Conservation (phyloP, 2,888 invertebrate species). For the Leptopilina drosophilae region DNA sequence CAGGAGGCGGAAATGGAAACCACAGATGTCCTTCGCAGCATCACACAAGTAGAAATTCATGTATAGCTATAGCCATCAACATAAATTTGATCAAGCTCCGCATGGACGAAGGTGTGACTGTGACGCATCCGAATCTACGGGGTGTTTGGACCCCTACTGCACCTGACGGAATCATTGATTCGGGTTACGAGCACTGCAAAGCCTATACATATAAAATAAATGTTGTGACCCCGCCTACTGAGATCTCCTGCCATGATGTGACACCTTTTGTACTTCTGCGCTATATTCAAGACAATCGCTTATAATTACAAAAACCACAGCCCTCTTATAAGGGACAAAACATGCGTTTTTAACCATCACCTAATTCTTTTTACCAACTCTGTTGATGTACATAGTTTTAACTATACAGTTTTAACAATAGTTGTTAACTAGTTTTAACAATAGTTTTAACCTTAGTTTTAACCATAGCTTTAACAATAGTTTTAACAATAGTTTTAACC, state of each 20-base stretch:
- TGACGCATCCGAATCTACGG: constrained; percentile 45
- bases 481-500: too few species aligned
- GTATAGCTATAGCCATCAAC: background rate
- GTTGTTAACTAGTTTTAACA: too few species aligned
- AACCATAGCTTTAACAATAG: too few species aligned
- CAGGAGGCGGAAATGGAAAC: constrained; percentile 7
- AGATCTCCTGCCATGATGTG: constrained; percentile 53
- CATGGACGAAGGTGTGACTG: constrained; percentile 17
- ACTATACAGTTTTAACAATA: too few species aligned
- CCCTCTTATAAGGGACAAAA: too few species aligned
- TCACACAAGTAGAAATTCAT: background rate
- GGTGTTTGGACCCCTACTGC: constrained; percentile 40
- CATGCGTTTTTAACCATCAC: too few species aligned
- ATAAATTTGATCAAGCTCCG: constrained; percentile 24
- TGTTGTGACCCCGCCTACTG: constrained; percentile 47
- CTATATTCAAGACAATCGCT: constrained; percentile 21
- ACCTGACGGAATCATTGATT: constrained; percentile 36
- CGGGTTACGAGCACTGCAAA: constrained; percentile 47
- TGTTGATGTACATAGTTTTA: too few species aligned
- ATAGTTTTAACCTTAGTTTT: too few species aligned
- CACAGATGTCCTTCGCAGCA: constrained; percentile 33
- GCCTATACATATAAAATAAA: background rate
- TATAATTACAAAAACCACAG: background rate
- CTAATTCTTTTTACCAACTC: too few species aligned
- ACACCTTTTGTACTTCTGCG: constrained; percentile 45